Evolutionary conservation across 2,113 vertebrate species (phyloP), one percentile per base, ranked within the genome.

Genomic region (Ahaetulla prasina): DNA sequence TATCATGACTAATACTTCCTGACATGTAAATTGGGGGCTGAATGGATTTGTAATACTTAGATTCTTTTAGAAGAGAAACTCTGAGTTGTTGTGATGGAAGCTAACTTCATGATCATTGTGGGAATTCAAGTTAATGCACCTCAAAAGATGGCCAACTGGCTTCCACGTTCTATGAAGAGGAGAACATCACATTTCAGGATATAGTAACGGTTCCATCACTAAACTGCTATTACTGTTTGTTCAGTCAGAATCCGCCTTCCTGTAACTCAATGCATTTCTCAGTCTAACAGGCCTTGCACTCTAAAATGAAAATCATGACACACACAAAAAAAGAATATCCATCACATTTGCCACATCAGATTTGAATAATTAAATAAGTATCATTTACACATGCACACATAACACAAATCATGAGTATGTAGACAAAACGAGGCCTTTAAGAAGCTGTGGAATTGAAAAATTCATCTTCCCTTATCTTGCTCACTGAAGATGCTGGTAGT

Each of bases 301-400:
- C 35, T 80, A 35, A 43, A 80, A 43, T 43, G 74, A 43, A 80
- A 39, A 39, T 3, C n/a, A 74, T 25, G n/a, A 45, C 11, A 47
- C 11, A 16, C 16, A 16, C 9, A 14, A 93, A 88, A 10, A 27
- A 63, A n/a, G 47, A n/a, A 63, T n/a, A 53, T 63, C 12, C 49
- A 45, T 50, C 39, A 27, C 25, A 43, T 91, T 95, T 94, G 55
- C 14, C 14, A 50, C 2, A 92, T 45, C 0, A 95, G 94, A 94
- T 90, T 30, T 50, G 50, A 54, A 53, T 39, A 80, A 57, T 39
- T 60, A 60, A 47, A 57, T 89, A 74, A 1, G 80, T 2, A 68
- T 93, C 92, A 90, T 35, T 74, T 74, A 90, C 10, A 90, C 8
- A 63, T 18, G 50, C 8, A 43, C 1, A 53, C 25, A 88, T 18